Percentiles rank a stretch among this genome's conserved stretches.
These are phyloP conservation scores for Catharus fuscescens DNA, from an alignment of 2,113 vertebrate species.

Conservation along the genomic window DNA sequence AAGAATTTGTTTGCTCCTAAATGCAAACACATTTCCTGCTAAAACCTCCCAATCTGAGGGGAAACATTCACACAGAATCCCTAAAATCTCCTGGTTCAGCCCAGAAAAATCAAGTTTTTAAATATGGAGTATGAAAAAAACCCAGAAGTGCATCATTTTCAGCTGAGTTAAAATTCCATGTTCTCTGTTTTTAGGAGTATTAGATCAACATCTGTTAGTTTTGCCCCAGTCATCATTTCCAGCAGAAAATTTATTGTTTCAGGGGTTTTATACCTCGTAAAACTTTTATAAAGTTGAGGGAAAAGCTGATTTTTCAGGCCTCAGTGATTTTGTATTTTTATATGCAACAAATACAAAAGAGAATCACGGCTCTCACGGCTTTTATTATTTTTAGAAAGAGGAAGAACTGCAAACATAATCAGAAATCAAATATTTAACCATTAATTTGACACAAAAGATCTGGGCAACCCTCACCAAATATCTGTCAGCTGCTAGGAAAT, in stretches of 20 bases:
- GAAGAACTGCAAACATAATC: constrained; percentile 17
- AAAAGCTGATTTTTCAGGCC: constrained; percentile 30
- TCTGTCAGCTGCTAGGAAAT: neutral
- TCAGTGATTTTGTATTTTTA: neutral
- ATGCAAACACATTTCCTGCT: constrained; percentile 37
- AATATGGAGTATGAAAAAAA: neutral
- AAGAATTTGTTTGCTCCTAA: neutral
- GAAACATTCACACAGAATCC: neutral
- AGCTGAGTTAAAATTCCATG: neutral
- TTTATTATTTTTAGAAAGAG: neutral
- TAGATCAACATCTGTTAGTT: constrained; percentile 32
- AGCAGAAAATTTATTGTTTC: constrained; percentile 34
- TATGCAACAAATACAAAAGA: constrained; percentile 8
- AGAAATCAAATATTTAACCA: neutral
- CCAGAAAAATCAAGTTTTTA: neutral
- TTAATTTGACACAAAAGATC: neutral
- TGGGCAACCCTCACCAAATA: neutral
- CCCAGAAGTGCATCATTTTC: neutral
- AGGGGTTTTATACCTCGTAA: constrained; percentile 13
- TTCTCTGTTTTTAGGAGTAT: neutral
- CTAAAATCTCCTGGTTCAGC: neutral
- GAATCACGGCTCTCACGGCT: neutral
- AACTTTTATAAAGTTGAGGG: constrained; percentile 33
- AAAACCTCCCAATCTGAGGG: neutral
- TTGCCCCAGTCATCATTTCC: constrained; percentile 40